phyloP scores from a whole-genome alignment of 2,888 invertebrate genomes.

The Synanthedon andrenaeformis region DNA sequence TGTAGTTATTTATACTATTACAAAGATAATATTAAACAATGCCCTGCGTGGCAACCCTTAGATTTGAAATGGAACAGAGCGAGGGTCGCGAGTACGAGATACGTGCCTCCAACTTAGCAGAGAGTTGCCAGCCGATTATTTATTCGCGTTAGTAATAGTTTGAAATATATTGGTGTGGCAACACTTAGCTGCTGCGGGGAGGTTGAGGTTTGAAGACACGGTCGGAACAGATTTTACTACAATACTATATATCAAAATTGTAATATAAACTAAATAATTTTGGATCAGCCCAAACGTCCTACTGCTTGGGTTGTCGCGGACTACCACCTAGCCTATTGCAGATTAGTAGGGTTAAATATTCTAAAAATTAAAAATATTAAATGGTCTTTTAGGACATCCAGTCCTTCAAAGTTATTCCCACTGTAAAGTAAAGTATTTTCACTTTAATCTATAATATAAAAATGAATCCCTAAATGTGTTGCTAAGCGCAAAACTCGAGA shows the following conservation, averaged over 20 bases:
- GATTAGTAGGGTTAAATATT: too few species aligned
- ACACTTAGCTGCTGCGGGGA: background rate
- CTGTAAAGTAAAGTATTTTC: too few species aligned
- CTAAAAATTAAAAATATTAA: too few species aligned
- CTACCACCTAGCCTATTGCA: too few species aligned
- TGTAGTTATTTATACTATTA: too few species aligned
- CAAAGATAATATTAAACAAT: background rate
- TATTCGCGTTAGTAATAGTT: constrained; percentile 34
- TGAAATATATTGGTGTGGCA: constrained; percentile 25
- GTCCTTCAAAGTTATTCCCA: too few species aligned
- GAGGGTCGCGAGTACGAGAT: constrained; percentile 16
- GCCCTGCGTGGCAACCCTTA: constrained; percentile 18
- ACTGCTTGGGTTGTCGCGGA: too few species aligned
- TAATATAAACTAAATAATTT: background rate
- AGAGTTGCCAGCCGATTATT: constrained; percentile 28
- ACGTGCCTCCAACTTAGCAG: constrained; percentile 32
- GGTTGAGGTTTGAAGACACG: background rate
- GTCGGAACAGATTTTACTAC: background rate
- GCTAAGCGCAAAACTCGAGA: too few species aligned
- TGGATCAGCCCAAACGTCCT: too few species aligned
- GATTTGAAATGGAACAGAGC: constrained; percentile 24
- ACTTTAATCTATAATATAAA: too few species aligned
- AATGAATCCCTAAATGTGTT: too few species aligned
- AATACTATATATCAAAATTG: background rate
- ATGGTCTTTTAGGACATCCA: too few species aligned